A percentile compares a stretch with the other conserved stretches of the same genome.
Conservation (phyloP, 1,140 invertebrate species). For the Drosophila sucinea region DNA sequence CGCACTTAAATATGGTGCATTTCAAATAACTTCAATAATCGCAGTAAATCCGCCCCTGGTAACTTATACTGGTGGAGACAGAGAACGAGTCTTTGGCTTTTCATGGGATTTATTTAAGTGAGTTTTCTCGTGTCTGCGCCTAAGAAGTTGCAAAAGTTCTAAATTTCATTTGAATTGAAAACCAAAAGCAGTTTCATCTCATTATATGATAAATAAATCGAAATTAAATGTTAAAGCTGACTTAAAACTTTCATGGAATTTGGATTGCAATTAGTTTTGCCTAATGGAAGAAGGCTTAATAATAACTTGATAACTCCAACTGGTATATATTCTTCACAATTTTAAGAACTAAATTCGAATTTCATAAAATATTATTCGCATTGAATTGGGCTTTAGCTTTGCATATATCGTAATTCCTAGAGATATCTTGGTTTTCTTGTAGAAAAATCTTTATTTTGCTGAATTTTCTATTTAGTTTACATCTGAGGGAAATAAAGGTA, state of each 20-base stretch:
- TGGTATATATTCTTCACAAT: too few relatives aligned
- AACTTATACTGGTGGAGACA: not conserved
- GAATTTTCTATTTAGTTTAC: too few relatives aligned
- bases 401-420: too few relatives aligned
- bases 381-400: too few relatives aligned
- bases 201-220: slow-evolving; percentile 9
- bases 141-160: slow-evolving; percentile 41
- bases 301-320: too few relatives aligned
- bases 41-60: not conserved
- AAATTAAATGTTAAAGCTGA: not conserved
- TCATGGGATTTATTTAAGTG: slow-evolving; percentile 55
- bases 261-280: slow-evolving; percentile 7
- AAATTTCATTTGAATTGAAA: slow-evolving; percentile 59
- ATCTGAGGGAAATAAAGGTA: too few relatives aligned
- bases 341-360: too few relatives aligned
- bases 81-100: slow-evolving; percentile 14
- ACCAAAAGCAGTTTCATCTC: slow-evolving; percentile 23
- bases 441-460: too few relatives aligned
- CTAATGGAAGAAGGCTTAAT: not conserved
- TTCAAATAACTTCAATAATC: too few relatives aligned
- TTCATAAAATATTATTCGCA: too few relatives aligned
- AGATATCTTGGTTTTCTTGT: too few relatives aligned
- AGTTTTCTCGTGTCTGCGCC: slow-evolving; percentile 21
- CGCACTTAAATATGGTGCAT: too few relatives aligned
- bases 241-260: slow-evolving; percentile 24